Evolutionary conservation across 1,140 invertebrate genomes (phyloP).

Genomic region (Samia ricini): DNA sequence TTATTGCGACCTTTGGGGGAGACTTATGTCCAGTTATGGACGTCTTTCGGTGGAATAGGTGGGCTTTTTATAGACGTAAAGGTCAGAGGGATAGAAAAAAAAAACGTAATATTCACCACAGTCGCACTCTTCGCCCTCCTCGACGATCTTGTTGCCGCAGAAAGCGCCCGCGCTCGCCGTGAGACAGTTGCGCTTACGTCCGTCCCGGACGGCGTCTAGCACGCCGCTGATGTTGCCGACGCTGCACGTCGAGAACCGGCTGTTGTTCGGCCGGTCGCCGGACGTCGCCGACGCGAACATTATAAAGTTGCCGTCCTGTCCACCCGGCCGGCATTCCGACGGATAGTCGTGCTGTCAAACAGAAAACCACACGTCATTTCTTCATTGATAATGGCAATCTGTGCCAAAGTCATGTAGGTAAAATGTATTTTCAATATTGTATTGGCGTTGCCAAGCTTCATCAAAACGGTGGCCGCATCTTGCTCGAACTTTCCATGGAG

Average conservation of each 20-base stretch:
- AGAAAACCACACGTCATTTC: neutral
- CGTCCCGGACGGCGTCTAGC: constrained; percentile 92
- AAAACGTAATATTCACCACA: constrained; percentile 80
- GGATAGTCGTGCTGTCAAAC: constrained; percentile 95
- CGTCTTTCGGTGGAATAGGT: neutral
- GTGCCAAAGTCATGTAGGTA: no score
- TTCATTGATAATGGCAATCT: no score
- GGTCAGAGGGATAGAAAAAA: no score
- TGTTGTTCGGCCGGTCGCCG: constrained; percentile 96
- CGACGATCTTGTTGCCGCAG: constrained; percentile 99
- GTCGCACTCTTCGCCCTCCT: constrained; percentile 98
- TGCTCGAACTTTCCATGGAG: no score
- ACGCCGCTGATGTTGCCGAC: constrained; percentile 97
- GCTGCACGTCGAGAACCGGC: constrained; percentile 95
- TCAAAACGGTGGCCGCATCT: no score
- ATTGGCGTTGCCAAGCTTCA: no score
- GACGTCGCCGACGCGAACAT: constrained; percentile 98
- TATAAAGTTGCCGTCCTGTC: constrained; percentile 94
- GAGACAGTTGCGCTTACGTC: constrained; percentile 97
- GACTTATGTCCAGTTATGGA: no score
- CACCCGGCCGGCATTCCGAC: constrained; percentile 92
- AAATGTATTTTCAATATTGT: no score
- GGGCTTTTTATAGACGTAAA: neutral
- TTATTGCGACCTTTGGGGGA: no score
- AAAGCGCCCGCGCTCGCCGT: constrained; percentile 94